Evolutionary conservation across 2,888 invertebrate species (phyloP).

Genomic region (Fragum fragum): DNA sequence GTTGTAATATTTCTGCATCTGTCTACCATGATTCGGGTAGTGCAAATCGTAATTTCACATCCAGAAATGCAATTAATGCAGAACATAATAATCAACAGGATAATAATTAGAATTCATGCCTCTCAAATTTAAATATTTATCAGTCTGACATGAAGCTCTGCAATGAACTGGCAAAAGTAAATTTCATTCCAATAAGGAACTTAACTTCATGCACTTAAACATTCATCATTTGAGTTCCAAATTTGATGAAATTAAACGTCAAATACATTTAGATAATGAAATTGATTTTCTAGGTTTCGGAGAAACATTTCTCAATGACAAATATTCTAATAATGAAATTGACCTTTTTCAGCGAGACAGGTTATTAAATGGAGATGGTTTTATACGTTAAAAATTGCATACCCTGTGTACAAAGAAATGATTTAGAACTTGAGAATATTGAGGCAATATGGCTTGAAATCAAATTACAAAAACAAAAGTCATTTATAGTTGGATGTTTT

Average conservation of each 20-base stretch:
- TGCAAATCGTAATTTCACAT: no score
- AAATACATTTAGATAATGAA: background rate
- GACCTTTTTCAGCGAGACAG: slow-evolving; percentile 12
- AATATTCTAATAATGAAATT: slow-evolving; percentile 6
- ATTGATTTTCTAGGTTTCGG: slow-evolving; percentile 23
- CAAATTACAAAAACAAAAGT: slow-evolving; percentile 10
- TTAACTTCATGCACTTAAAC: slow-evolving; percentile 15
- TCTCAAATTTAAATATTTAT: background rate
- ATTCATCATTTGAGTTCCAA: slow-evolving; percentile 17
- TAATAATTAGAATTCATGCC: background rate
- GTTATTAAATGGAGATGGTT: background rate
- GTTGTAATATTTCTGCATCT: background rate
- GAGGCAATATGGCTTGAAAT: slow-evolving; percentile 23
- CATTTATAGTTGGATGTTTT: slow-evolving; percentile 6
- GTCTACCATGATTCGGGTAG: background rate
- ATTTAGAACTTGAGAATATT: slow-evolving; percentile 8
- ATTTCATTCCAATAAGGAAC: background rate
- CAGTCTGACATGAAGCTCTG: no score
- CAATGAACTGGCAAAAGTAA: no score
- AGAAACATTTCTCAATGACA: slow-evolving; percentile 8
- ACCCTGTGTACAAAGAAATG: slow-evolving; percentile 74
- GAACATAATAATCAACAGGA: background rate
- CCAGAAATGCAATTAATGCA: no score
- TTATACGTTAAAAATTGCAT: background rate
- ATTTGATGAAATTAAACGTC: slow-evolving; percentile 16